These are phyloP conservation scores for Pelecanus crispus DNA, from an alignment of 2,113 vertebrate genomes.

Conservation along the genomic window DNA sequence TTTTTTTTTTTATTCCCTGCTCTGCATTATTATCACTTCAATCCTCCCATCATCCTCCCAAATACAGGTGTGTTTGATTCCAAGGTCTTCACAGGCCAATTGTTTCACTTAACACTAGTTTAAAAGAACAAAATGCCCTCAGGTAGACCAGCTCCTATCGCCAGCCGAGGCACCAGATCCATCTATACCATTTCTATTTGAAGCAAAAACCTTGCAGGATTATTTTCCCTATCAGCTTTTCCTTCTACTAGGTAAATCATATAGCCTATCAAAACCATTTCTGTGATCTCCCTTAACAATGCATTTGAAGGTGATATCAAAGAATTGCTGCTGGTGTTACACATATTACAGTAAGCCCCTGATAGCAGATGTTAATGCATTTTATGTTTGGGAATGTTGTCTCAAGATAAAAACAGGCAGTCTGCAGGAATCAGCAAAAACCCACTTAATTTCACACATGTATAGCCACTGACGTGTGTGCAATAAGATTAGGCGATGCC, in stretches of 20 bases:
- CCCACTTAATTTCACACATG: conserved; percentile 68
- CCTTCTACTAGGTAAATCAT: conserved; percentile 45
- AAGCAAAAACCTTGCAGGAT: conserved; percentile 30
- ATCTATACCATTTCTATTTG: not conserved
- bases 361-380: conserved; percentile 60
- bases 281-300: conserved; percentile 45
- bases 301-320: conserved; percentile 57
- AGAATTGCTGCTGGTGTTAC: conserved; percentile 48
- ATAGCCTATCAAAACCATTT: conserved; percentile 47
- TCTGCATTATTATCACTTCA: not conserved
- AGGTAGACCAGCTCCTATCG: not conserved
- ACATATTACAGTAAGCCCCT: conserved; percentile 52
- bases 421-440: conserved; percentile 22
- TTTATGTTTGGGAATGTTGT: conserved; percentile 46
- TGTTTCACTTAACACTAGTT: not conserved
- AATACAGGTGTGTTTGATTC: not conserved
- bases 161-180: not conserved
- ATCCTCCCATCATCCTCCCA: not conserved
- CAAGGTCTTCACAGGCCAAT: not conserved
- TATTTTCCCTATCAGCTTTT: conserved; percentile 46
- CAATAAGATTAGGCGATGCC: conserved; percentile 45
- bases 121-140: not conserved
- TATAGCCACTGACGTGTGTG: conserved; percentile 22
- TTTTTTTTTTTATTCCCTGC: not conserved
- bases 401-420: conserved; percentile 67